Evolutionary conservation across 2,113 vertebrate genomes (phyloP).

Genomic region (Scomber scombrus): DNA sequence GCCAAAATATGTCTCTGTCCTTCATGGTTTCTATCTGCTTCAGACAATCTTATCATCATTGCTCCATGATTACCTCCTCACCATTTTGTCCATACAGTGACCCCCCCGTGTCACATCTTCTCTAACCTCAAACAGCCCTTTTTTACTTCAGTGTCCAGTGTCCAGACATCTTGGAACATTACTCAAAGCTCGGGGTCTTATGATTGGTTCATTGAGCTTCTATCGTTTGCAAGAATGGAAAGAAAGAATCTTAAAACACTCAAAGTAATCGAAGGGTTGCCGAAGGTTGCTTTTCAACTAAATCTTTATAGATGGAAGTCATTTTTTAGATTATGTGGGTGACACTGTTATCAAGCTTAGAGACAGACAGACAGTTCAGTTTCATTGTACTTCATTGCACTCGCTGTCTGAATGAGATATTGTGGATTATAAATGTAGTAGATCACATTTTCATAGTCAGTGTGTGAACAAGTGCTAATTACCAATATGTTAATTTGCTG

Average conservation of each 20-base stretch:
- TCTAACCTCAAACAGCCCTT: not conserved
- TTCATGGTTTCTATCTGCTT: constrained; percentile 41
- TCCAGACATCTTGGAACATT: not conserved
- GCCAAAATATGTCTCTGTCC: constrained; percentile 2
- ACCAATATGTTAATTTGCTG: not conserved
- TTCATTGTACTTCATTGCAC: constrained; percentile 17
- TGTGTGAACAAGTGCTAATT: not conserved
- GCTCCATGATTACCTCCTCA: constrained; percentile 26
- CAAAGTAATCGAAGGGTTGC: constrained; percentile 41
- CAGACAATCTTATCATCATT: constrained; percentile 48
- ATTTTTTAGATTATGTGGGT: constrained; percentile 33
- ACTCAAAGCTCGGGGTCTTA: not conserved
- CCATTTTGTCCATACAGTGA: not conserved
- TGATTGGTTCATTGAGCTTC: not conserved
- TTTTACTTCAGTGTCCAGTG: not conserved
- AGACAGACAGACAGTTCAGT: constrained; percentile 11
- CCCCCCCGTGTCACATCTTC: not conserved
- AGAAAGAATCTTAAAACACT: constrained; percentile 48
- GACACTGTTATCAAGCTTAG: constrained; percentile 24
- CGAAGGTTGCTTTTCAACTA: constrained; percentile 31
- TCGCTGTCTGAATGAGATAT: not conserved
- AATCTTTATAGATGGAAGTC: constrained; percentile 50
- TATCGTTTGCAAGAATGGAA: not conserved
- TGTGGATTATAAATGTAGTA: no score
- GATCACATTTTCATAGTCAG: not conserved